A percentile compares a stretch with the other conserved stretches of the same genome.
These are phyloP conservation scores for Lasioglossum pauxillum DNA, from an alignment of 2,888 invertebrate genomes.

Conservation along the genomic window DNA sequence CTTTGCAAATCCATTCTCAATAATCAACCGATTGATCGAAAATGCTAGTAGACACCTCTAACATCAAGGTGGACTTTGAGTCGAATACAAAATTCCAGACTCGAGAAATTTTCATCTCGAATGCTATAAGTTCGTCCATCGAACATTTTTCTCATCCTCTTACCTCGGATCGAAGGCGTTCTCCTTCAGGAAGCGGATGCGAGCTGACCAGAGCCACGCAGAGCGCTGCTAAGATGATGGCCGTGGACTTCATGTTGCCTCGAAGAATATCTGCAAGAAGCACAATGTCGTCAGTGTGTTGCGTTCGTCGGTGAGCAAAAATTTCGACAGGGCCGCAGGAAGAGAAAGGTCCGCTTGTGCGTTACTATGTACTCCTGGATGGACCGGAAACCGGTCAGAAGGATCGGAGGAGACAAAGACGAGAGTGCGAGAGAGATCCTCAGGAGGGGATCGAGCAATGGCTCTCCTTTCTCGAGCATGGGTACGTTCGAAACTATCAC, in stretches of 20 bases:
- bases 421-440: constrained; percentile 58
- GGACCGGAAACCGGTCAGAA: constrained; percentile 60
- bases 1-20: background rate
- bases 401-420: constrained; percentile 53
- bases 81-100: background rate
- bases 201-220: constrained; percentile 78
- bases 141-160: constrained; percentile 40
- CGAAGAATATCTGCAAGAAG: constrained; percentile 52
- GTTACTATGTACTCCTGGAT: background rate
- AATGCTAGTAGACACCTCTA: background rate
- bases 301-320: background rate
- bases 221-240: constrained; percentile 74
- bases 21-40: background rate
- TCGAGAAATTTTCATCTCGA: background rate
- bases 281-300: background rate
- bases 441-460: constrained; percentile 71
- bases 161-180: constrained; percentile 80
- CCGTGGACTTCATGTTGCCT: constrained; percentile 76
- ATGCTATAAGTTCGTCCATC: background rate
- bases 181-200: constrained; percentile 77
- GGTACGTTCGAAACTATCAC: constrained; percentile 83
- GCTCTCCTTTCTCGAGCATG: constrained; percentile 82
- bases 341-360: background rate
- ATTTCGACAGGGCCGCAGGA: background rate
- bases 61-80: background rate